These are phyloP conservation scores for Paedocypris micromegethes DNA, from an alignment of 2,797 vertebrate genomes.

Conservation along the genomic window DNA sequence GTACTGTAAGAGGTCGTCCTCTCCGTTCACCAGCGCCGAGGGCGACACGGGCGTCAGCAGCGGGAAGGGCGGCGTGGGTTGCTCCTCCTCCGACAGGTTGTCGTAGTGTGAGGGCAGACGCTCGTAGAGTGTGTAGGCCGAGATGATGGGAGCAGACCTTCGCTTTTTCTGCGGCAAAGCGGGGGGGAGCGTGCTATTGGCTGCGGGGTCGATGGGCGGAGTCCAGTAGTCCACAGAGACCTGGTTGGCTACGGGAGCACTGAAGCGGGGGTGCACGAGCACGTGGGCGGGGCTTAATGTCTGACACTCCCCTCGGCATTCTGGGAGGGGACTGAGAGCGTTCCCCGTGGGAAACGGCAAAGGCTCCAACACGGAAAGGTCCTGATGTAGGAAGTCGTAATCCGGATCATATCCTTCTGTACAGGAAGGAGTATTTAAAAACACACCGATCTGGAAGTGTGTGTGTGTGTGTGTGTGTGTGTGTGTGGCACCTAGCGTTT, in stretches of 20 bases:
- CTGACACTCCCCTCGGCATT: slow-evolving; percentile 82
- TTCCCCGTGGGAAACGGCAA: slow-evolving; percentile 72
- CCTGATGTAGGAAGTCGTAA: slow-evolving; percentile 97
- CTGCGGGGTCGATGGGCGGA: slow-evolving; percentile 50
- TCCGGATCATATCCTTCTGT: slow-evolving; percentile 91
- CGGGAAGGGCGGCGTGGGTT: slow-evolving; percentile 61
- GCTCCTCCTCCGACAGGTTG: slow-evolving; percentile 88
- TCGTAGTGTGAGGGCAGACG: slow-evolving; percentile 89
- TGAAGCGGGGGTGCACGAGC: slow-evolving; percentile 72
- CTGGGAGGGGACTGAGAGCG: slow-evolving; percentile 86
- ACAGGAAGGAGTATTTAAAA: background rate
- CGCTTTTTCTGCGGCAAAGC: slow-evolving; percentile 92
- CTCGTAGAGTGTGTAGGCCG: slow-evolving; percentile 70
- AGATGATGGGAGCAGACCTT: slow-evolving; percentile 76
- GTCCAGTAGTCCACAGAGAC: slow-evolving; percentile 57
- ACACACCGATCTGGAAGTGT: background rate
- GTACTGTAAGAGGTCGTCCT: slow-evolving; percentile 69
- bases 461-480: slow-evolving; percentile 1
- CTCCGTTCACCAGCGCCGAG: slow-evolving; percentile 70
- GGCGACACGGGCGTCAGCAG: slow-evolving; percentile 78
- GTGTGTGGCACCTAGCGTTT: slow-evolving; percentile 81
- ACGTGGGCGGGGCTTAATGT: slow-evolving; percentile 77
- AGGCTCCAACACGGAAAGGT: slow-evolving; percentile 85
- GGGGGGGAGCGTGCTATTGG: slow-evolving; percentile 67
- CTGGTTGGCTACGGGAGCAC: slow-evolving; percentile 56